A percentile compares a stretch with the other conserved stretches of the same genome.
phyloP scores from a whole-genome alignment of 23 tunicate species.

The Diplosoma virens region DNA sequence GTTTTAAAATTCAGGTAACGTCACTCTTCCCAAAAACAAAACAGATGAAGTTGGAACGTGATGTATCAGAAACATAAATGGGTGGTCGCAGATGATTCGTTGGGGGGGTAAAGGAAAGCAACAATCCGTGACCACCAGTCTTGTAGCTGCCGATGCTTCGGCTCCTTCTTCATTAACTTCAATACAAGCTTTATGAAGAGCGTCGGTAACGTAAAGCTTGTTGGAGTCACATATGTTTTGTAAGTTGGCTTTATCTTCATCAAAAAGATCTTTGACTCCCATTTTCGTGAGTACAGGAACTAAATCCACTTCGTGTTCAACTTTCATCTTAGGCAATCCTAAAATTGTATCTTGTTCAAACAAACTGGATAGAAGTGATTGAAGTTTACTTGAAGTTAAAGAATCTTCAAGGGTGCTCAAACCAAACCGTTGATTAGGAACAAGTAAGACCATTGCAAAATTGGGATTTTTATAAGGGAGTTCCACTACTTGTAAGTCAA shows the following conservation, averaged over 20 bases:
- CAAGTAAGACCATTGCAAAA: slow-evolving; percentile 36
- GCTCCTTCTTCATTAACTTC: slow-evolving; percentile 66
- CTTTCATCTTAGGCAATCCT: slow-evolving; percentile 27
- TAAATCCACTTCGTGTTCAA: slow-evolving; percentile 27
- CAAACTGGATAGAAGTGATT: neutral
- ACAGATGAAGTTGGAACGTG: slow-evolving; percentile 36
- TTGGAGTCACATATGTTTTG: neutral
- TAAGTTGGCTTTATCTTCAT: slow-evolving; percentile 16
- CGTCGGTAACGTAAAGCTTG: slow-evolving; percentile 20
- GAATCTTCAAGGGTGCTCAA: neutral
- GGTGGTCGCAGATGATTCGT: slow-evolving; percentile 35
- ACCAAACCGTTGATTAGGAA: slow-evolving; percentile 26
- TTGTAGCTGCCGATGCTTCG: slow-evolving; percentile 55
- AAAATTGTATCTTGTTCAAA: neutral
- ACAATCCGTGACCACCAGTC: neutral
- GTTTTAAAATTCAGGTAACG: too few species aligned
- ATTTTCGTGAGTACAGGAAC: neutral
- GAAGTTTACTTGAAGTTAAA: slow-evolving; percentile 16
- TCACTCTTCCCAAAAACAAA: slow-evolving; percentile 30
- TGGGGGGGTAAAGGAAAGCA: neutral
- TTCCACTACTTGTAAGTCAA: slow-evolving; percentile 22
- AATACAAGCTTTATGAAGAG: slow-evolving; percentile 33
- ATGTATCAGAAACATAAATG: slow-evolving; percentile 37
- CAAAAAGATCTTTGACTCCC: slow-evolving; percentile 29
- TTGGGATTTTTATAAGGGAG: slow-evolving; percentile 45